phyloP scores from a whole-genome alignment of 2,113 vertebrate genomes.

The Thinocorus orbignyianus region DNA sequence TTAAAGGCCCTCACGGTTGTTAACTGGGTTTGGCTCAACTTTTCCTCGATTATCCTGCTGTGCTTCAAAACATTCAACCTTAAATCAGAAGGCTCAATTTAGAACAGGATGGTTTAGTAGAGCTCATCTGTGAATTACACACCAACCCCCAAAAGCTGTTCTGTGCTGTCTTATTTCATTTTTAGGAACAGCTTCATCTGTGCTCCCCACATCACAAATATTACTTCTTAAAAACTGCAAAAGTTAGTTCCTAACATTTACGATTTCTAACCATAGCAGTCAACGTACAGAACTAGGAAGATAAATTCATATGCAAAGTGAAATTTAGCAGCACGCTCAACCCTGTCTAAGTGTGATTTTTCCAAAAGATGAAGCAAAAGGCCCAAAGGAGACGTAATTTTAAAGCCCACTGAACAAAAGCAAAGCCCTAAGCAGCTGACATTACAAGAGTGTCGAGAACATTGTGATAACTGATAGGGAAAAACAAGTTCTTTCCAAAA shows the following conservation, averaged over 20 bases:
- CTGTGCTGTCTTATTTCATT: background rate
- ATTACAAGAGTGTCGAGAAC: background rate
- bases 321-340: background rate
- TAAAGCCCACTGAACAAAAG: background rate
- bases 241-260: background rate
- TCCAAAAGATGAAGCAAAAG: background rate
- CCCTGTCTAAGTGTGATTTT: background rate
- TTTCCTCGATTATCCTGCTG: background rate
- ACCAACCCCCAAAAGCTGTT: background rate
- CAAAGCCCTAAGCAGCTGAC: background rate
- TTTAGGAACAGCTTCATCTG: background rate
- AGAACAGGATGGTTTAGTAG: background rate
- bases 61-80: background rate
- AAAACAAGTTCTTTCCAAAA: background rate
- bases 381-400: background rate
- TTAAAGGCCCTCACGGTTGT: background rate
- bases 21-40: background rate
- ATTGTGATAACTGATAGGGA: background rate
- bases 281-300: background rate
- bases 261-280: background rate
- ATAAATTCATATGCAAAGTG: background rate
- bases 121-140: background rate
- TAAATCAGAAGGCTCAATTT: background rate
- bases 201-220: background rate
- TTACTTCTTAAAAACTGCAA: background rate